A percentile compares a stretch with the other conserved stretches of the same genome.
Evolutionary conservation across 2,888 invertebrate genomes (phyloP).

Genomic region (Caenorhabditis angaria): DNA sequence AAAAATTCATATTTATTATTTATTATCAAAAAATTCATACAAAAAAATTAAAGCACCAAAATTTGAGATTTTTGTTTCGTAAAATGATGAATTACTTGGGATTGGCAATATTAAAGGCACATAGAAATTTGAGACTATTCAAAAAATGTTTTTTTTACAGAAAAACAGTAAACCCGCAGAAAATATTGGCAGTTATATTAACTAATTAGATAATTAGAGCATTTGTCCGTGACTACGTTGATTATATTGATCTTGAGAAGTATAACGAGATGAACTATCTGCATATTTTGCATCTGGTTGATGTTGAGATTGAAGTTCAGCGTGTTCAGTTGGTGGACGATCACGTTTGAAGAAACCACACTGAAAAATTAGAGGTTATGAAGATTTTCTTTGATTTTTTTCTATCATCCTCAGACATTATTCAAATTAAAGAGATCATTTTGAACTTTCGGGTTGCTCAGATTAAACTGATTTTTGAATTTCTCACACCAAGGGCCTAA

Average conservation of each 20-base stretch:
- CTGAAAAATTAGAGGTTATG: slow-evolving; percentile 49
- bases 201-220: slow-evolving; percentile 33
- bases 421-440: not conserved
- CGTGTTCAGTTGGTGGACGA: slow-evolving; percentile 69
- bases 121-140: slow-evolving; percentile 4
- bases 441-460: no score
- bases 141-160: slow-evolving; percentile 8
- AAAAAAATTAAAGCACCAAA: not conserved
- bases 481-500: no score
- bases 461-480: no score
- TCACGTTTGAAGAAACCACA: slow-evolving; percentile 72
- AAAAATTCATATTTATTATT: slow-evolving; percentile 2
- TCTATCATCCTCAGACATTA: slow-evolving; percentile 1
- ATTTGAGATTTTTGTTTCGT: slow-evolving; percentile 2
- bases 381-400: slow-evolving; percentile 10
- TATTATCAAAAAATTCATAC: not conserved
- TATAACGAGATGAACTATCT: slow-evolving; percentile 61
- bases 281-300: slow-evolving; percentile 61
- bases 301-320: slow-evolving; percentile 50
- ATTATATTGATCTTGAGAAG: slow-evolving; percentile 54
- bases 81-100: slow-evolving; percentile 14
- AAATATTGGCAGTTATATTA: not conserved
- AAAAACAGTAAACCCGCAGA: slow-evolving; percentile 8
- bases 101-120: slow-evolving; percentile 31
- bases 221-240: slow-evolving; percentile 60